Percentiles rank a stretch among this genome's conserved stretches.
Evolutionary conservation across 2,113 vertebrate species (phyloP).

Genomic region (Athene cunicularia): DNA sequence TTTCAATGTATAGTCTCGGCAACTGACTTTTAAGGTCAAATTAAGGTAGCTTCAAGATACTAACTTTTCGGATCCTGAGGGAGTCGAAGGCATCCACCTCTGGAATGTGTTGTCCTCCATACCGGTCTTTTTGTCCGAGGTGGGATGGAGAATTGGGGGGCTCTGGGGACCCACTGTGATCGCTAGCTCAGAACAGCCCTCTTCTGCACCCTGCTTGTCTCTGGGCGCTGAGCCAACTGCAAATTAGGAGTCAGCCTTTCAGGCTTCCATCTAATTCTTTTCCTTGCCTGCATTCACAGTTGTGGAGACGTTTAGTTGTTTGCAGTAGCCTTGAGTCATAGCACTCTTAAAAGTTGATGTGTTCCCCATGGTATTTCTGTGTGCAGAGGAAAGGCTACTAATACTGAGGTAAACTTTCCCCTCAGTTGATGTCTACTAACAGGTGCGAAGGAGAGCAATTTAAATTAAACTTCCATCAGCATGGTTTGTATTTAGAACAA

Average conservation of each 20-base stretch:
- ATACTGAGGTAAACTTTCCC: not conserved
- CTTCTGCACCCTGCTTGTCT: not conserved
- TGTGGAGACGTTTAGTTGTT: not conserved
- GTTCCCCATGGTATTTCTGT: not conserved
- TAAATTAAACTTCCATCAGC: not conserved
- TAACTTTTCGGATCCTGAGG: not conserved
- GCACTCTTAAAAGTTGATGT: not conserved
- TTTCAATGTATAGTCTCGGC: not conserved
- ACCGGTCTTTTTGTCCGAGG: not conserved
- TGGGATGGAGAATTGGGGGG: accelerated
- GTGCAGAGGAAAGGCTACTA: not conserved
- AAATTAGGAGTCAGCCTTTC: not conserved
- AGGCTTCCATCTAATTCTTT: not conserved
- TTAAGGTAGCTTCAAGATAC: not conserved
- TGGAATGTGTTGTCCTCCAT: not conserved
- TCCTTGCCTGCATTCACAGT: not conserved
- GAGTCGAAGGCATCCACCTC: not conserved
- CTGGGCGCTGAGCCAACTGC: not conserved
- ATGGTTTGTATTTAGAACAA: not conserved
- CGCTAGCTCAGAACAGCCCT: not conserved
- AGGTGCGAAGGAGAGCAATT: not conserved
- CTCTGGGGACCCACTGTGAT: not conserved
- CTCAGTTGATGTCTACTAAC: not conserved
- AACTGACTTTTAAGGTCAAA: not conserved
- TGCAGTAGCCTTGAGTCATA: not conserved